Base-by-base conservation (phyloP, 2,113 vertebrate species). In the Cryptomyrus ogoouensis region DNA sequence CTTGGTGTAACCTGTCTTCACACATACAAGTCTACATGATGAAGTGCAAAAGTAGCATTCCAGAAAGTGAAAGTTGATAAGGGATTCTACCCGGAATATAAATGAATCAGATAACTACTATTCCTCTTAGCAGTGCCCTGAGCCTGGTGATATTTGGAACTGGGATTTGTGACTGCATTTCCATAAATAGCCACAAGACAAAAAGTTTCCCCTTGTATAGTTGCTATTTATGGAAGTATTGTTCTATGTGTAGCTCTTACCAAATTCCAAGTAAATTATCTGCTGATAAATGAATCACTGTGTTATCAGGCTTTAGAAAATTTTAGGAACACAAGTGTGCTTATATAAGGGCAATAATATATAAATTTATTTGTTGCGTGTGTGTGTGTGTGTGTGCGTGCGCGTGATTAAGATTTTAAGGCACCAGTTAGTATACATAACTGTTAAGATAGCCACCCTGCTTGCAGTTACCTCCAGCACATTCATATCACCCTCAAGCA, bases 381-480 rank as follows among this genome's bases (percentile, higher is more conserved):
- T 70, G 42, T 47, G 8, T 50, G 8, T 50, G 35, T 83, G 49
- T 74, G 44, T 49, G 9, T 66, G 12, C 39, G 47, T 47, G 66
- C 42, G 44, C 9, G 5, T 3, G 27, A 70, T 90, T 87, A 74
- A 87, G 86, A 89, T 47, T 88, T 70, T 85, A 13, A 83, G 47
- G 46, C 86, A 86, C 42, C 35, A 19, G 21, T 56, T 83, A 88
- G 70, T 88, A 35, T 80, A 83, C 87, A 90, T 58, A 77, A 86
- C 56, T 62, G 50, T 80, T 88, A 13, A 83, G 92, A 90, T 89
- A 91, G 84, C 92, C 90, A 87, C 87, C 88, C 84, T 84, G 87
- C 77, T 58, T 66, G 91, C 89, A 84, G 47, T 90, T 85, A 62
- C 49, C 31, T 80, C 50, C 83, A 89, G 87, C 90, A 89, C 50